Percentiles rank a stretch among this genome's conserved stretches.
Conservation (phyloP, 2,888 invertebrate genomes). For the Girardia tigrina region DNA sequence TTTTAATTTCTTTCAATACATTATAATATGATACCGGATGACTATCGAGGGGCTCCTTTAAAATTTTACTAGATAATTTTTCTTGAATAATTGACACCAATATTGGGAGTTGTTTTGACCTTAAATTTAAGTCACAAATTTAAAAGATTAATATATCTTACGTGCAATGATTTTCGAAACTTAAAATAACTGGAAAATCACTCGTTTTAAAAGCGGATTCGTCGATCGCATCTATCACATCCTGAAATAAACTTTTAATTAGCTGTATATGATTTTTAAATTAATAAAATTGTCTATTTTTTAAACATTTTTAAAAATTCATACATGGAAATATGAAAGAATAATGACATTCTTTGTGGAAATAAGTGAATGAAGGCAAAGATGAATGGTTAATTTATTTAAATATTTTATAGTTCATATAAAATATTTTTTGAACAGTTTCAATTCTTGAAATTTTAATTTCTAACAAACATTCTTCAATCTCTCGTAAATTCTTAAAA, state of each 20-base stretch:
- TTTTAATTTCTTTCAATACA: not conserved
- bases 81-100: constrained; percentile 88
- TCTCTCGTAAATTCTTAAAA: no score
- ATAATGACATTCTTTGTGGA: no score
- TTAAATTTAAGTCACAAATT: constrained; percentile 45
- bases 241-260: constrained; percentile 51
- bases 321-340: no score
- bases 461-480: no score
- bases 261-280: no score
- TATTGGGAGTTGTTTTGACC: constrained; percentile 84
- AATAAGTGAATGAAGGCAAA: no score
- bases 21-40: constrained; percentile 57
- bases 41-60: constrained; percentile 70
- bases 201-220: constrained; percentile 94
- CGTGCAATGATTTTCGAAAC: constrained; percentile 86
- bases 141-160: constrained; percentile 37
- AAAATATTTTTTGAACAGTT: no score
- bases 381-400: no score
- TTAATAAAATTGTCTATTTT: no score
- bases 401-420: no score
- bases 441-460: no score
- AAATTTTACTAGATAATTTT: constrained; percentile 80
- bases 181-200: constrained; percentile 84
- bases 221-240: constrained; percentile 87
- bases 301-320: no score